phyloP scores from a whole-genome alignment of 2,113 vertebrate species.

The Seriola rivoliana region DNA sequence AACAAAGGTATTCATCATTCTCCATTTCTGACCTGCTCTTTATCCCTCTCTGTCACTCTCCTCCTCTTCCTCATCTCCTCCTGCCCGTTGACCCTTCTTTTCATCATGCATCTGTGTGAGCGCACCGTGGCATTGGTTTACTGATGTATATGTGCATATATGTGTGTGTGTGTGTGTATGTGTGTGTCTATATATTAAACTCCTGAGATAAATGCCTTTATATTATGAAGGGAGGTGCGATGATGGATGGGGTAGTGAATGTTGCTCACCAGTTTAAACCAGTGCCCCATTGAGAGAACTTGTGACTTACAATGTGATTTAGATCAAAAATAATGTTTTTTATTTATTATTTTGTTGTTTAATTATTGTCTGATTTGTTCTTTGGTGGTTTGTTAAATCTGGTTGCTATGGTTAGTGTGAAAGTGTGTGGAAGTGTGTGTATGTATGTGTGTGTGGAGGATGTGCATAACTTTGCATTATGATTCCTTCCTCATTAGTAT shows the following conservation, averaged over 20 bases:
- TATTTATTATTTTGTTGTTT: too few species aligned
- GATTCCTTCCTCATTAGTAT: neutral
- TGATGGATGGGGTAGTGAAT: too few species aligned
- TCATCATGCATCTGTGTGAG: constrained; percentile 56
- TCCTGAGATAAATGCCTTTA: neutral
- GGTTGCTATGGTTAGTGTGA: neutral
- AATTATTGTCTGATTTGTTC: neutral
- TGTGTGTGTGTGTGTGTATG: constrained; percentile 5
- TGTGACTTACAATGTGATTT: neutral
- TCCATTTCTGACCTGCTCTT: constrained; percentile 43
- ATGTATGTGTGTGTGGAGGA: constrained; percentile 18
- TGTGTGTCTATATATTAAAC: neutral
- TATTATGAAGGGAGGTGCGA: neutral
- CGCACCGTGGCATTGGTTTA: neutral
- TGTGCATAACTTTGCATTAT: constrained; percentile 46
- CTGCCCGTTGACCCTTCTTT: constrained; percentile 34
- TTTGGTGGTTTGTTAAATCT: neutral
- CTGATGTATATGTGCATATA: constrained; percentile 11
- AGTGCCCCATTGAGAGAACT: too few species aligned
- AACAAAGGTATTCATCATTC: constrained; percentile 78
- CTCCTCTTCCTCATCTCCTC: constrained; percentile 50
- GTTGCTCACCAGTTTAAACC: neutral
- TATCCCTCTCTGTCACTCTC: constrained; percentile 47
- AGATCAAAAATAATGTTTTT: neutral
- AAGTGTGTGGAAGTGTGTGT: constrained; percentile 1